These are phyloP conservation scores for Parambassis ranga DNA, from an alignment of 2,797 vertebrate species.

Conservation along the genomic window DNA sequence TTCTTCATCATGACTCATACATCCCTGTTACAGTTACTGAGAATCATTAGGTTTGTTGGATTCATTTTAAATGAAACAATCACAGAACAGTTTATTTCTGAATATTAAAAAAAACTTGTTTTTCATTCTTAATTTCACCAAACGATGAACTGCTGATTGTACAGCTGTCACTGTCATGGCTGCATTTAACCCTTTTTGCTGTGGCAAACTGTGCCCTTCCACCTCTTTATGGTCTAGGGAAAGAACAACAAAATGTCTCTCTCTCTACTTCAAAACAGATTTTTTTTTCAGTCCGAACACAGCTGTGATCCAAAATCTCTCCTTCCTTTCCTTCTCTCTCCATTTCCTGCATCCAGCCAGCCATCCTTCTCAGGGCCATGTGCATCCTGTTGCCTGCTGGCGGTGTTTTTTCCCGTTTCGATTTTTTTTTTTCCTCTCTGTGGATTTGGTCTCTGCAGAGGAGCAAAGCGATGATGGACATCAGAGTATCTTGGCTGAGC, in stretches of 20 bases:
- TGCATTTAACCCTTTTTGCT: conserved; percentile 10
- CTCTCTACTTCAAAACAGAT: conserved; percentile 63
- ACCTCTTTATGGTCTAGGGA: conserved; percentile 5
- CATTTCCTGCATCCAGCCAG: conserved; percentile 77
- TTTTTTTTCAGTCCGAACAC: conserved; percentile 46
- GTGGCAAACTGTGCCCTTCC: not conserved
- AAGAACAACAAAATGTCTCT: conserved; percentile 50
- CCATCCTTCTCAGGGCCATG: conserved; percentile 75
- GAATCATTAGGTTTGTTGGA: too few relatives aligned
- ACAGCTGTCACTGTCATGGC: conserved; percentile 1
- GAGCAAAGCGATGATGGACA: conserved; percentile 1
- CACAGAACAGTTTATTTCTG: too few relatives aligned
- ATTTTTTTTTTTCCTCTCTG: not conserved
- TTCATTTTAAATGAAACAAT: not conserved
- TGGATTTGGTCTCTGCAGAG: conserved; percentile 14
- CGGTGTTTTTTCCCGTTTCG: conserved; percentile 59
- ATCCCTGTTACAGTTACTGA: not conserved
- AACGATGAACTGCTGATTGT: not conserved
- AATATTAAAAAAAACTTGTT: not conserved
- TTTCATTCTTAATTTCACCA: not conserved
- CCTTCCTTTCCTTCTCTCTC: conserved; percentile 73
- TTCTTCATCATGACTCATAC: not conserved
- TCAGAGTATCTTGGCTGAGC: not conserved
- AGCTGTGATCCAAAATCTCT: conserved; percentile 65
- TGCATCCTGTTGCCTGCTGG: conserved; percentile 81